Percentiles rank a stretch among this genome's conserved stretches.
Conservation (phyloP, 2,888 invertebrate species). For the Drosophila diplacantha region DNA sequence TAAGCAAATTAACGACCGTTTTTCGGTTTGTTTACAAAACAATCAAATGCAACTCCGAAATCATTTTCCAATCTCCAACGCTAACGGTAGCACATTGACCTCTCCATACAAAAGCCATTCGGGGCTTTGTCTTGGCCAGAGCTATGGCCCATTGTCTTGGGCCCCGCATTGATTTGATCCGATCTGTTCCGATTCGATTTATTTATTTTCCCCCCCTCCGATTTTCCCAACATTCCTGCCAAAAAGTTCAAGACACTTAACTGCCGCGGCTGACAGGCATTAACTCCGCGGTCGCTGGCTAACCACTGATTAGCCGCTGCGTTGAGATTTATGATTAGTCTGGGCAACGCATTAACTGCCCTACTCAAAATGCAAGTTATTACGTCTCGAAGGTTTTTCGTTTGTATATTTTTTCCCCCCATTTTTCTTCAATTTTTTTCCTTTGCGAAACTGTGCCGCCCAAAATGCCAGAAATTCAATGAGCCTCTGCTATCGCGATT, state of each 20-base stretch:
- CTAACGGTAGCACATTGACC: slow-evolving; percentile 68
- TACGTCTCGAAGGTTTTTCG: slow-evolving; percentile 62
- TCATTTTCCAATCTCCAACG: slow-evolving; percentile 35
- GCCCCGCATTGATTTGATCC: slow-evolving; percentile 10
- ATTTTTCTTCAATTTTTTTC: slow-evolving; percentile 27
- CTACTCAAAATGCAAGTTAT: slow-evolving; percentile 72
- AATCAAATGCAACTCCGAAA: slow-evolving; percentile 53
- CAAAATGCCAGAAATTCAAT: slow-evolving; percentile 71
- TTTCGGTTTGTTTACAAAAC: slow-evolving; percentile 47
- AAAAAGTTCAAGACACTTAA: slow-evolving; percentile 71
- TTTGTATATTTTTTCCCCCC: slow-evolving; percentile 37
- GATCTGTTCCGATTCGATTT: slow-evolving; percentile 50
- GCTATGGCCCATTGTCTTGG: slow-evolving; percentile 36
- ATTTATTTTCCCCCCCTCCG: slow-evolving; percentile 60
- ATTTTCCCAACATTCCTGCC: slow-evolving; percentile 65
- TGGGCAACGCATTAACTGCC: slow-evolving; percentile 57
- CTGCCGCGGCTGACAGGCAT: slow-evolving; percentile 61
- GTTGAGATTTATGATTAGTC: slow-evolving; percentile 68
- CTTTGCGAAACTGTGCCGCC: slow-evolving; percentile 61
- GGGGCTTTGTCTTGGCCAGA: slow-evolving; percentile 32
- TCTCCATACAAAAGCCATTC: slow-evolving; percentile 39
- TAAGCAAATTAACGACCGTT: slow-evolving; percentile 60
- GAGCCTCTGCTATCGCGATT: slow-evolving; percentile 51
- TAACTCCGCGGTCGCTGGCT: slow-evolving; percentile 53
- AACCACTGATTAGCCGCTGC: slow-evolving; percentile 68